These are phyloP conservation scores for Trissonchulus latispiculum DNA, from an alignment of 2,888 invertebrate genomes.

Conservation along the genomic window DNA sequence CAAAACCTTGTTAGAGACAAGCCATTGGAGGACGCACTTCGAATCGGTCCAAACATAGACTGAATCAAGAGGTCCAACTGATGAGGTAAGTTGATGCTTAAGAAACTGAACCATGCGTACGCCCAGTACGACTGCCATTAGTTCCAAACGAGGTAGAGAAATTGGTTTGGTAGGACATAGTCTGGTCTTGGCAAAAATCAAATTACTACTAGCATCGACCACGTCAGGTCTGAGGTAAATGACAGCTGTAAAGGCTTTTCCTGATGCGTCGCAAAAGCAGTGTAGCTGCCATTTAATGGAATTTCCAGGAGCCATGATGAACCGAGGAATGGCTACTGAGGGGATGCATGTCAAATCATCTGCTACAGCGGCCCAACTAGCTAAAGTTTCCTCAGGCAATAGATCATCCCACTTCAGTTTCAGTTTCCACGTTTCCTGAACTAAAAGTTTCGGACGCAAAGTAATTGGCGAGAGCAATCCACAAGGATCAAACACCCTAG, in stretches of 20 bases:
- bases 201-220: not conserved
- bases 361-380: not conserved
- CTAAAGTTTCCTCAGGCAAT: not conserved
- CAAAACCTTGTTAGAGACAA: conserved; percentile 19
- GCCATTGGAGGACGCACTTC: conserved; percentile 29
- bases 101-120: conserved; percentile 24
- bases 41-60: conserved; percentile 28
- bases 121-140: conserved; percentile 22
- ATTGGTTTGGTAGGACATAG: conserved; percentile 30
- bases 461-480: conserved; percentile 9
- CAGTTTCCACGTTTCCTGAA: conserved; percentile 1
- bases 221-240: conserved; percentile 25
- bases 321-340: not conserved
- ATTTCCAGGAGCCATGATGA: not conserved
- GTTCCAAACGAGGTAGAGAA: conserved; percentile 26
- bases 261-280: conserved; percentile 30
- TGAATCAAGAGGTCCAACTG: conserved; percentile 18
- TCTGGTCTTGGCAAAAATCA: conserved; percentile 27
- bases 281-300: not conserved
- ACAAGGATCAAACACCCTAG: conserved; percentile 15
- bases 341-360: not conserved
- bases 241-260: conserved; percentile 28
- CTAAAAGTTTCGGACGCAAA: not conserved
- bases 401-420: conserved; percentile 16
- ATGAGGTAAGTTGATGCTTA: conserved; percentile 26